A percentile compares a stretch with the other conserved stretches of the same genome.
phyloP scores from a whole-genome alignment of 2,888 invertebrate genomes.

The Papilio protenor region DNA sequence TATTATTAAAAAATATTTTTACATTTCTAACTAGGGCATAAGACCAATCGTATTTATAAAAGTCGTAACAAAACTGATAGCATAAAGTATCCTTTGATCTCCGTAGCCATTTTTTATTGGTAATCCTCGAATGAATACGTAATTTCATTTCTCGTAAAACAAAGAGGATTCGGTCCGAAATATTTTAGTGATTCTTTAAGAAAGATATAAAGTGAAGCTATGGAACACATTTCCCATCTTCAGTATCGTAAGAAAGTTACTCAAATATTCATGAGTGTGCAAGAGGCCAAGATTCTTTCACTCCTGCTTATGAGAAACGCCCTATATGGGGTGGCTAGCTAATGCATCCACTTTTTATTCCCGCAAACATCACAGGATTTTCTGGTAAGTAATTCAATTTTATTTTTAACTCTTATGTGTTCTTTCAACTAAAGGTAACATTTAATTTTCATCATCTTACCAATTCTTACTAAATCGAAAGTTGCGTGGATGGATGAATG shows the following conservation, averaged over 20 bases:
- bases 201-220: slow-evolving; percentile 41
- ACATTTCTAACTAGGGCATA: neutral
- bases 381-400: slow-evolving; percentile 73
- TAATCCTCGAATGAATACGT: slow-evolving; percentile 36
- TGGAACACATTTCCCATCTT: slow-evolving; percentile 43
- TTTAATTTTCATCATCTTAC: neutral
- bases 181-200: slow-evolving; percentile 42
- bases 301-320: slow-evolving; percentile 51
- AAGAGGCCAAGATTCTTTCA: slow-evolving; percentile 62
- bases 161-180: slow-evolving; percentile 35
- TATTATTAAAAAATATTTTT: neutral
- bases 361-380: slow-evolving; percentile 75
- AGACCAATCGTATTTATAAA: slow-evolving; percentile 6
- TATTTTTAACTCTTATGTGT: slow-evolving; percentile 56
- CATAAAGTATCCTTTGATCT: slow-evolving; percentile 22
- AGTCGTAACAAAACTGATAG: slow-evolving; percentile 23
- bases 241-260: slow-evolving; percentile 44
- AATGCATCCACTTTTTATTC: slow-evolving; percentile 74
- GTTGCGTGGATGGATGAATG: too few relatives aligned
- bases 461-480: too few relatives aligned
- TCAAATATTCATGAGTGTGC: slow-evolving; percentile 46
- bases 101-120: slow-evolving; percentile 30
- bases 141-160: slow-evolving; percentile 33
- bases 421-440: neutral
- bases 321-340: slow-evolving; percentile 62